phyloP scores from a whole-genome alignment of 53 echinoderm and acorn worm species.

The Echinometra lucunter region DNA sequence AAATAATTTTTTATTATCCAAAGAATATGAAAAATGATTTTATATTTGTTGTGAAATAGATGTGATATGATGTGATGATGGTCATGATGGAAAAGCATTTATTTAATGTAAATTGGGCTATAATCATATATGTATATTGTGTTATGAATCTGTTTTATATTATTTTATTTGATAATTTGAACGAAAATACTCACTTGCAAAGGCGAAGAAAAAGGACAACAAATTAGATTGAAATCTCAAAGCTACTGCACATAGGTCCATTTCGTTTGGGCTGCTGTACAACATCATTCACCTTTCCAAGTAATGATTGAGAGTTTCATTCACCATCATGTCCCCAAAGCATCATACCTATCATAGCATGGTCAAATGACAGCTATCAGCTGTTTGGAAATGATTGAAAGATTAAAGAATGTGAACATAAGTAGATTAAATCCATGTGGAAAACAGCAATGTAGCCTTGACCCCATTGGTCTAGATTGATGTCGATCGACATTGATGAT shows the following conservation, averaged over 20 bases:
- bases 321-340: not conserved
- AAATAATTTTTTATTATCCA: too few species aligned
- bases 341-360: conserved; percentile 17
- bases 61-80: too few species aligned
- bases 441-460: conserved; percentile 24
- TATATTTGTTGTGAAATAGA: too few species aligned
- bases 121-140: too few species aligned
- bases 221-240: not conserved
- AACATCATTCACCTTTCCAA: not conserved
- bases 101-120: too few species aligned
- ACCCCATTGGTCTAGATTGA: not conserved
- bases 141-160: too few species aligned
- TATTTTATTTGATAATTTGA: too few species aligned
- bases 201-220: too few species aligned
- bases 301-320: not conserved
- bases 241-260: not conserved
- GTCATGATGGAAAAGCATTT: too few species aligned
- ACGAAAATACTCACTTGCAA: too few species aligned
- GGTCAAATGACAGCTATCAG: conserved; percentile 17
- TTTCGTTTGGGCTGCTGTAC: not conserved
- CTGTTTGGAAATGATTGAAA: conserved; percentile 18
- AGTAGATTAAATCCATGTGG: conserved; percentile 18
- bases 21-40: too few species aligned
- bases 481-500: not conserved
- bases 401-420: not conserved